Conservation (phyloP, 2,888 invertebrate species). For the Zele albiditarsus region DNA sequence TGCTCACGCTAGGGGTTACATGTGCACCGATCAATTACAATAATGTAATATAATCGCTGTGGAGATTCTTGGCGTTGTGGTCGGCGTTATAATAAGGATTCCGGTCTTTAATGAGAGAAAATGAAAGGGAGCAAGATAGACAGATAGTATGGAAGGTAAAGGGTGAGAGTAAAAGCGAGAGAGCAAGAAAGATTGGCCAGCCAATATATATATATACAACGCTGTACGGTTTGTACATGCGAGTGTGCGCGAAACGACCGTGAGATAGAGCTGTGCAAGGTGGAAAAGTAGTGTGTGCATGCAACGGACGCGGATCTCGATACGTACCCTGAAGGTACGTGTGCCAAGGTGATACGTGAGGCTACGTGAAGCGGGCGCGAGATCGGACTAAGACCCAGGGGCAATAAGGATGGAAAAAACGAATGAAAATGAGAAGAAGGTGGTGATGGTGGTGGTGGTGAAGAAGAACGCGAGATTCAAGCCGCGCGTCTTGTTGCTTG, state of each 20-base stretch:
- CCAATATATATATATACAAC: constrained; percentile 15
- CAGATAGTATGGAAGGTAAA: constrained; percentile 36
- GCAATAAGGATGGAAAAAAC: constrained; percentile 32
- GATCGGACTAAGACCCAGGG: constrained; percentile 25
- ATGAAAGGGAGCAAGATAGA: constrained; percentile 12
- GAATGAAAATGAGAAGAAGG: constrained; percentile 25
- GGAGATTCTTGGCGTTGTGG: constrained; percentile 53
- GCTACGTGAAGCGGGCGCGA: constrained; percentile 21
- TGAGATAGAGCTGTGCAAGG: constrained; percentile 38
- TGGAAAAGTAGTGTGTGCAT: constrained; percentile 35
- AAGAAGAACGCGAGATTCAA: constrained; percentile 41
- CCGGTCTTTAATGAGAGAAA: constrained; percentile 61
- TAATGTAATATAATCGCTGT: constrained; percentile 65
- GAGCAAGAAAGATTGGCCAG: constrained; percentile 11
- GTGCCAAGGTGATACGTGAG: constrained; percentile 42
- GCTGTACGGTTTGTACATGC: constrained; percentile 1
- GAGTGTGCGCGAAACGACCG: constrained; percentile 13
- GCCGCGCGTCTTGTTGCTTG: constrained; percentile 33
- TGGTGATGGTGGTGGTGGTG: not conserved
- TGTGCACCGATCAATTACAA: constrained; percentile 67
- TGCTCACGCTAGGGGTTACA: constrained; percentile 53
- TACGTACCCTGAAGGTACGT: constrained; percentile 33
- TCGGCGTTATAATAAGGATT: constrained; percentile 60
- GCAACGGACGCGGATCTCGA: constrained; percentile 29
- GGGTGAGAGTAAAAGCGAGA: constrained; percentile 9